phyloP scores from a whole-genome alignment of 2,888 invertebrate genomes.

The Taenaris catops region DNA sequence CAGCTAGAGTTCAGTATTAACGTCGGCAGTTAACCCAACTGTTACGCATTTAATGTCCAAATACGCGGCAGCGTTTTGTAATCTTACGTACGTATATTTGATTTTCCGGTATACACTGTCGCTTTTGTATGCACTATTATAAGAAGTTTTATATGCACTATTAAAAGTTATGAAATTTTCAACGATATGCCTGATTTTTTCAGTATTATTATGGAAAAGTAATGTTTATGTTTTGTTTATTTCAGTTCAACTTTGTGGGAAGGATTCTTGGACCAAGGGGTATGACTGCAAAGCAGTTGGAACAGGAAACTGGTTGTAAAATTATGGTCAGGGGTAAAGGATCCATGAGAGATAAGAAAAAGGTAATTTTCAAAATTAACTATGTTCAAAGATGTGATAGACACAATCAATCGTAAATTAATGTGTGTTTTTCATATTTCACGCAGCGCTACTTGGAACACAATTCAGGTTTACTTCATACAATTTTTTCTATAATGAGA shows the following conservation, averaged over 20 bases:
- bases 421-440: constrained; percentile 19
- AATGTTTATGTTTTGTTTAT: too few relatives aligned
- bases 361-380: constrained; percentile 81
- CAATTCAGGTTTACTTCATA: constrained; percentile 21
- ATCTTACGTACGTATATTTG: constrained; percentile 5
- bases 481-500: constrained; percentile 8
- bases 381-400: too few relatives aligned
- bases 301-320: constrained; percentile 99
- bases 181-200: too few relatives aligned
- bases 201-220: too few relatives aligned
- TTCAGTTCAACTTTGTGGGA: constrained; percentile 99
- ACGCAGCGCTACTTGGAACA: constrained; percentile 28
- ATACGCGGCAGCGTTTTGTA: constrained; percentile 6
- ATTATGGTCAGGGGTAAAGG: constrained; percentile 99
- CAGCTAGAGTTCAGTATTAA: constrained; percentile 57
- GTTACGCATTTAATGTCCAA: constrained; percentile 23
- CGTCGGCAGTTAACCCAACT: constrained; percentile 62
- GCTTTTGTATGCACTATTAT: too few relatives aligned
- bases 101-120: constrained; percentile 3
- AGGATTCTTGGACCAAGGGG: constrained; percentile 99
- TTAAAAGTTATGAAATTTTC: too few relatives aligned
- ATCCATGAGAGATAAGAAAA: constrained; percentile 99
- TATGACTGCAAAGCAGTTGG: constrained; percentile 99
- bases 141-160: too few relatives aligned
- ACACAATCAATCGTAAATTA: constrained; percentile 20